Evolutionary conservation across 2,888 invertebrate species (phyloP).

Genomic region (Eupithecia inturbata): DNA sequence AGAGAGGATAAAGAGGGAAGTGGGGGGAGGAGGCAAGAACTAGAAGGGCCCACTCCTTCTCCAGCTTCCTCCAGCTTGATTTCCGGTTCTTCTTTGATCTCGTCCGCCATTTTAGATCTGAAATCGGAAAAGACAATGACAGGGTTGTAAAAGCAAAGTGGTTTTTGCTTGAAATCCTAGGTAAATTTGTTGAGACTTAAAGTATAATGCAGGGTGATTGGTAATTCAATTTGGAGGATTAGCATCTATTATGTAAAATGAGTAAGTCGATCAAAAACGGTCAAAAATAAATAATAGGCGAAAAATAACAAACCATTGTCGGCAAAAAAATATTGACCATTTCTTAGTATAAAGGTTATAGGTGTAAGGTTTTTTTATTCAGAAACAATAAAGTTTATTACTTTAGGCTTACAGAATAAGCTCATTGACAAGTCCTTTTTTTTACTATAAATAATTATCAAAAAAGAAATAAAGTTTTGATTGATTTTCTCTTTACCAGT

Average conservation of each 20-base stretch:
- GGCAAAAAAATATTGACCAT: background rate
- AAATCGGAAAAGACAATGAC: conserved; percentile 20
- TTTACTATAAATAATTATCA: background rate
- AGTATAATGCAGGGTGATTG: background rate
- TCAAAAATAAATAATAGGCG: background rate
- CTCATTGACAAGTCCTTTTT: background rate
- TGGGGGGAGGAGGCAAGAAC: conserved; percentile 17
- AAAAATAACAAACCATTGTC: background rate
- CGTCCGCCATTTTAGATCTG: conserved; percentile 44
- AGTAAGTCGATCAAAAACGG: background rate
- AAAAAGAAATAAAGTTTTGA: too few species aligned
- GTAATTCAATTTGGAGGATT: conserved; percentile 4
- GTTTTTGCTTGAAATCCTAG: background rate
- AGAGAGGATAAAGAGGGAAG: background rate
- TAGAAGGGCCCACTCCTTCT: conserved; percentile 19
- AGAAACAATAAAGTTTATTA: background rate
- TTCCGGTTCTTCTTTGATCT: conserved; percentile 38
- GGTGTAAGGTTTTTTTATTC: background rate
- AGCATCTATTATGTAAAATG: background rate
- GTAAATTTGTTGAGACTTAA: background rate
- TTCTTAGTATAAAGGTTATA: too few species aligned
- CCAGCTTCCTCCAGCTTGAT: conserved; percentile 28
- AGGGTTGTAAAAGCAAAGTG: background rate
- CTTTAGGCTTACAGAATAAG: background rate
- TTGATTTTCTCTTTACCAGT: background rate